Evolutionary conservation across 2,113 vertebrate genomes (phyloP).

Genomic region (Typhlomys cinereus): DNA sequence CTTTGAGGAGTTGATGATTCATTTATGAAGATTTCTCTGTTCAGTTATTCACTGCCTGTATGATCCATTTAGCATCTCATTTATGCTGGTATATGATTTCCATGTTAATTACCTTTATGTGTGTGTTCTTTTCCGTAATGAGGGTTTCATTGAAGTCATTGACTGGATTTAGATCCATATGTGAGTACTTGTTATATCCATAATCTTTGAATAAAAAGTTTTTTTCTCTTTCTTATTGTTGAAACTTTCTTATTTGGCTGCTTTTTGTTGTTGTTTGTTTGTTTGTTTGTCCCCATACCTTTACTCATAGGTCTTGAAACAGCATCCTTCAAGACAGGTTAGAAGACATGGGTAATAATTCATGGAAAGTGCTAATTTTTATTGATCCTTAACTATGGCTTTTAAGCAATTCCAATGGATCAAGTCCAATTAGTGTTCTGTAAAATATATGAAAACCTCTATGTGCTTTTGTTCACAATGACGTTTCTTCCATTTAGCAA

Average conservation of each 20-base stretch:
- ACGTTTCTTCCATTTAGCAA: not conserved
- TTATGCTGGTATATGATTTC: not conserved
- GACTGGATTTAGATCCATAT: not conserved
- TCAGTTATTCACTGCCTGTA: not conserved
- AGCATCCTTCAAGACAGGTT: not conserved
- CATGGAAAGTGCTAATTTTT: not conserved
- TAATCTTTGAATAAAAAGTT: not conserved
- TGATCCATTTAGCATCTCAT: not conserved
- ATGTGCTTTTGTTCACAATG: not conserved
- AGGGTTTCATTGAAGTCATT: not conserved
- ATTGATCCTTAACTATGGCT: not conserved
- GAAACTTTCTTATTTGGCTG: not conserved
- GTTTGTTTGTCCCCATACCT: not conserved
- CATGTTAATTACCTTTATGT: not conserved
- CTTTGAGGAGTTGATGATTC: not conserved
- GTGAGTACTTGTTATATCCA: not conserved
- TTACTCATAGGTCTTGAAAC: not conserved
- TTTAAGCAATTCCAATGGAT: not conserved
- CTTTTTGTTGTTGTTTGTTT: too few species aligned
- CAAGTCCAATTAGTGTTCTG: not conserved
- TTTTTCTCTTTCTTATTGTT: not conserved
- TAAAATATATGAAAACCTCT: not conserved
- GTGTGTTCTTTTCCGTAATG: not conserved
- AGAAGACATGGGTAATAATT: not conserved
- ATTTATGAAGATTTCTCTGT: slow-evolving; percentile 1